phyloP scores from a whole-genome alignment of 1,140 invertebrate genomes.

The Lordiphosa mommai region DNA sequence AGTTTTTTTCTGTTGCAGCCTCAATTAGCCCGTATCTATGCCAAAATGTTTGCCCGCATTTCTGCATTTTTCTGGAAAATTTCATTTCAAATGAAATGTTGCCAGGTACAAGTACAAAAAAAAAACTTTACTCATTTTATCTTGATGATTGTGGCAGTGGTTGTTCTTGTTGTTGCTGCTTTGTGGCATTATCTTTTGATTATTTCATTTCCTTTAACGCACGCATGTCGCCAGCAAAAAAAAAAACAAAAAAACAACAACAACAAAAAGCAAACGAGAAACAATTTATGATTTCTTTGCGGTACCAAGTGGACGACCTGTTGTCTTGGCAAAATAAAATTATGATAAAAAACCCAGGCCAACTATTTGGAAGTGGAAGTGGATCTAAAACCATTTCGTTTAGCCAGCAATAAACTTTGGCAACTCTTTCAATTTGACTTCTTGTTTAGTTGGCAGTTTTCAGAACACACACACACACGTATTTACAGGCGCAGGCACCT shows the following conservation, averaged over 20 bases:
- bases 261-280: conserved; percentile 11
- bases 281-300: conserved; percentile 36
- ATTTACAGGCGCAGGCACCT: conserved; percentile 38
- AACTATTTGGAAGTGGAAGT: conserved; percentile 19
- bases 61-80: conserved; percentile 26
- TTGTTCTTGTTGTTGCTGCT: conserved; percentile 27
- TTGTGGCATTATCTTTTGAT: conserved; percentile 73
- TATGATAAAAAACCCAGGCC: conserved; percentile 57
- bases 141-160: conserved; percentile 40
- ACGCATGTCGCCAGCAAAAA: conserved; percentile 24
- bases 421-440: conserved; percentile 76
- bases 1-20: too few relatives aligned
- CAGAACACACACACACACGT: conserved; percentile 42
- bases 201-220: conserved; percentile 57
- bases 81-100: conserved; percentile 14
- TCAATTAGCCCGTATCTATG: not conserved
- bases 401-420: conserved; percentile 71
- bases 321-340: conserved; percentile 43
- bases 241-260: conserved; percentile 10
- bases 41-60: conserved; percentile 18
- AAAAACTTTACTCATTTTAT: conserved; percentile 53
- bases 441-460: conserved; percentile 74
- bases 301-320: conserved; percentile 21
- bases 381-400: conserved; percentile 45
- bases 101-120: conserved; percentile 24